Evolutionary conservation across 2,888 invertebrate genomes (phyloP).

Genomic region (Nysson spinosus): DNA sequence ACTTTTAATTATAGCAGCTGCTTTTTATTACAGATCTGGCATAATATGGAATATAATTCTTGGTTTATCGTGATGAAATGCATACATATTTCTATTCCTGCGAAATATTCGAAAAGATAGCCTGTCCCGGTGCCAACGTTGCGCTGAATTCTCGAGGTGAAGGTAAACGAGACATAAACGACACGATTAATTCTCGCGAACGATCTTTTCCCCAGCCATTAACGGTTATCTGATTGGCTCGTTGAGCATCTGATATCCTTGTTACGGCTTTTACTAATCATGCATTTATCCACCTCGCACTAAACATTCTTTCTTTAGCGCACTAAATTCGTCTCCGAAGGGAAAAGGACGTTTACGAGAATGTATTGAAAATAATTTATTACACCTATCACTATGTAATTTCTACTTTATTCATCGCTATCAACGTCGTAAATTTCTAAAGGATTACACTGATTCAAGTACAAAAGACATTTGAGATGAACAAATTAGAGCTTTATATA

Average conservation of each 20-base stretch:
- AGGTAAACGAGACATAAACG: constrained; percentile 43
- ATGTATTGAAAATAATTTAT: too few species aligned
- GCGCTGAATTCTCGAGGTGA: constrained; percentile 12
- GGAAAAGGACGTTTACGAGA: background rate
- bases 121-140: constrained; percentile 37
- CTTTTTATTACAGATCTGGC: too few species aligned
- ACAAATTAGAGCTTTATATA: too few species aligned
- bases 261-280: constrained; percentile 3
- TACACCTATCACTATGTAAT: too few species aligned
- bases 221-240: constrained; percentile 44
- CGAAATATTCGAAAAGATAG: constrained; percentile 18
- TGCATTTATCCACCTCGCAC: background rate
- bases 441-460: too few species aligned
- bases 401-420: too few species aligned
- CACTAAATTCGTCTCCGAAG: constrained; percentile 3
- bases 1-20: too few species aligned
- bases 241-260: constrained; percentile 19
- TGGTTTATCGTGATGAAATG: background rate
- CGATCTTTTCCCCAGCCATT: constrained; percentile 40
- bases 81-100: background rate
- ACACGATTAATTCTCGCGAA: constrained; percentile 42
- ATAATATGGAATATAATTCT: too few species aligned
- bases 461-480: too few species aligned
- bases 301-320: background rate
- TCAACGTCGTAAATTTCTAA: too few species aligned